phyloP scores from a whole-genome alignment of 2,113 vertebrate species.

The Toxostoma redivivum region DNA sequence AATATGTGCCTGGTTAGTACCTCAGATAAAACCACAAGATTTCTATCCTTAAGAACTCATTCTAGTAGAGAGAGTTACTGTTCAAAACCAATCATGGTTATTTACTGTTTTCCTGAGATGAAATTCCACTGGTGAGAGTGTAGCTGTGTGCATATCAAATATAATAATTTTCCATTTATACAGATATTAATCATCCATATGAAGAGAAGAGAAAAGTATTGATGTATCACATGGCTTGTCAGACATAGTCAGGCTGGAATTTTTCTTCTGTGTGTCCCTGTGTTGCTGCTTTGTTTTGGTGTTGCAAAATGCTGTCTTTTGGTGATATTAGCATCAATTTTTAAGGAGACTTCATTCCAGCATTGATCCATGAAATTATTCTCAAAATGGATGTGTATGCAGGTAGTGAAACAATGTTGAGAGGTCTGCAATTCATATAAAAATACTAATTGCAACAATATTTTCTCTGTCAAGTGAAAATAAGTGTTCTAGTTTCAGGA shows the following conservation, averaged over 20 bases:
- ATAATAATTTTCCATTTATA: not conserved
- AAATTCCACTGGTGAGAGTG: not conserved
- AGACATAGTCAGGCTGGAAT: not conserved
- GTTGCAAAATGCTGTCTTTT: not conserved
- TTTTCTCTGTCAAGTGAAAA: slow-evolving; percentile 2
- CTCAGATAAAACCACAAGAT: not conserved
- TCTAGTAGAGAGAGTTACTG: not conserved
- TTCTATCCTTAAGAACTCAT: not conserved
- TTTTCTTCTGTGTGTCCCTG: not conserved
- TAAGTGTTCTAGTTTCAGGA: not conserved
- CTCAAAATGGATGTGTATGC: not conserved
- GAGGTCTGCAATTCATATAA: not conserved
- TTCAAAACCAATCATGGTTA: not conserved
- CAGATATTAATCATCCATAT: not conserved
- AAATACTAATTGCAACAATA: not conserved
- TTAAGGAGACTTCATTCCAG: not conserved
- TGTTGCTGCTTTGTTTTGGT: not conserved
- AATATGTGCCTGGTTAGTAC: not conserved
- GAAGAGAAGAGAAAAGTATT: not conserved
- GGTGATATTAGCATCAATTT: not conserved
- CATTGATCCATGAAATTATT: not conserved
- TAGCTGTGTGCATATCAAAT: not conserved
- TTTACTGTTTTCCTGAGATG: not conserved
- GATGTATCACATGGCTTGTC: not conserved
- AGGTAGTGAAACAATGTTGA: not conserved